Conservation (phyloP, 1,140 invertebrate species). For the Leptinotarsa lineolata region DNA sequence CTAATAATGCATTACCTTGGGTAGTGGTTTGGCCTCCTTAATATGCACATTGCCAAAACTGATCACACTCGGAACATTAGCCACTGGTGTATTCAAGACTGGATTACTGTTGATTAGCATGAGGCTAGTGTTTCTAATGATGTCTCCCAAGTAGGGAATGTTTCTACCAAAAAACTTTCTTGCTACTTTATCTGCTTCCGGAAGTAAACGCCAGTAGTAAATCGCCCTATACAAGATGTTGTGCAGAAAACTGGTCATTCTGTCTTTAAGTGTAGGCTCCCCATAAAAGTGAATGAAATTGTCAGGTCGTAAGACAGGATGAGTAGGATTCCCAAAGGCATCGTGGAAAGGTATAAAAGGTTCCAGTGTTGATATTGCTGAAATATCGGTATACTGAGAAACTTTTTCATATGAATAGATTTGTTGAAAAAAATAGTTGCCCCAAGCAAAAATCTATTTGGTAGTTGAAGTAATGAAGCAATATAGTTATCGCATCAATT, state of each 20-base stretch:
- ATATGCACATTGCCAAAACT: conserved; percentile 59
- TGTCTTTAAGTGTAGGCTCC: conserved; percentile 54
- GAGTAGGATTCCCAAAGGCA: conserved; percentile 54
- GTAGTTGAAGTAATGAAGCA: too few species aligned
- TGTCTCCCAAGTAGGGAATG: conserved; percentile 55
- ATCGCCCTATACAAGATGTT: conserved; percentile 23
- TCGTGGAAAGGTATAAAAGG: conserved; percentile 38
- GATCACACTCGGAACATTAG: conserved; percentile 57
- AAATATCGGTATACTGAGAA: neutral
- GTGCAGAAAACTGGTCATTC: conserved; percentile 46
- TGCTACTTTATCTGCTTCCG: conserved; percentile 48
- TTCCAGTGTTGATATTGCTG: conserved; percentile 30
- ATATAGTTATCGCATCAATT: too few species aligned
- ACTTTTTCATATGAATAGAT: too few species aligned
- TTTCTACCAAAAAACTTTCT: conserved; percentile 55
- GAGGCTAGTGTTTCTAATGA: conserved; percentile 59
- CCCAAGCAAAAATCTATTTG: too few species aligned
- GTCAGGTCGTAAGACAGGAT: conserved; percentile 57
- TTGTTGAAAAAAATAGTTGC: too few species aligned
- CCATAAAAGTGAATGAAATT: conserved; percentile 45
- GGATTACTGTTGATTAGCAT: conserved; percentile 60
- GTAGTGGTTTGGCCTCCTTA: conserved; percentile 49
- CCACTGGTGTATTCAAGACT: conserved; percentile 54
- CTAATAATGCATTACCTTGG: conserved; percentile 33
- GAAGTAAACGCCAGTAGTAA: conserved; percentile 1